A percentile compares a stretch with the other conserved stretches of the same genome.
Evolutionary conservation across 2,888 invertebrate genomes (phyloP).

Genomic region (Myathropa florea): DNA sequence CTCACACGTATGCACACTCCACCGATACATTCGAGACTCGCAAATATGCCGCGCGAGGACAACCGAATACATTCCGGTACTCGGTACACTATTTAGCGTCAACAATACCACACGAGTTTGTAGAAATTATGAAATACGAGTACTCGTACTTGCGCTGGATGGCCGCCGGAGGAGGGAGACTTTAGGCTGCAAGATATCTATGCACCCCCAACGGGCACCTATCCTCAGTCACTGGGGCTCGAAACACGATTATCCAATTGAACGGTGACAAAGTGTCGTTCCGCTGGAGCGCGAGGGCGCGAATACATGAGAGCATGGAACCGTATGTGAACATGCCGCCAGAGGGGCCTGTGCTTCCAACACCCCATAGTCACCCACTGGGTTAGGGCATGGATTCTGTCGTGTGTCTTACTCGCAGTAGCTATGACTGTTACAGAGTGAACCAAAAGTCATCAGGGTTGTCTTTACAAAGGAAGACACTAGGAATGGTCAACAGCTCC

Average conservation of each 20-base stretch:
- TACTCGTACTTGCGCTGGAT: not conserved
- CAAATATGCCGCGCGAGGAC: slow-evolving; percentile 34
- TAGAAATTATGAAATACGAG: slow-evolving; percentile 6
- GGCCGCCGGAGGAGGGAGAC: not conserved
- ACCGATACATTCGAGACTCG: not conserved
- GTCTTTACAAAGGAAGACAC: not conserved
- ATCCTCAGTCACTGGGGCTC: slow-evolving; percentile 41
- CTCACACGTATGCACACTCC: not conserved
- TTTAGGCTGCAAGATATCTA: no score
- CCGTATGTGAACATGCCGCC: slow-evolving; percentile 51
- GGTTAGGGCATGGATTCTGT: slow-evolving; percentile 18
- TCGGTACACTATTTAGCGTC: slow-evolving; percentile 54
- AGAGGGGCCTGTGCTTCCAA: slow-evolving; percentile 29
- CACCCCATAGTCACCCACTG: slow-evolving; percentile 4
- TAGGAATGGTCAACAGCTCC: not conserved
- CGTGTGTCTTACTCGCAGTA: slow-evolving; percentile 51
- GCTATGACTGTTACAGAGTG: not conserved
- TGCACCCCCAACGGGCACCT: slow-evolving; percentile 15
- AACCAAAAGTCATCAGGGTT: slow-evolving; percentile 7
- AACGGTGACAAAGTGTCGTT: slow-evolving; percentile 67
- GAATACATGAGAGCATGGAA: slow-evolving; percentile 37
- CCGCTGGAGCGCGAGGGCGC: slow-evolving; percentile 63
- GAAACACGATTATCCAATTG: slow-evolving; percentile 70
- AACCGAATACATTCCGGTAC: slow-evolving; percentile 34
- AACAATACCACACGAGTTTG: slow-evolving; percentile 42